Base-by-base conservation (phyloP, 2,113 vertebrate genomes). In the Centropristis striata region DNA sequence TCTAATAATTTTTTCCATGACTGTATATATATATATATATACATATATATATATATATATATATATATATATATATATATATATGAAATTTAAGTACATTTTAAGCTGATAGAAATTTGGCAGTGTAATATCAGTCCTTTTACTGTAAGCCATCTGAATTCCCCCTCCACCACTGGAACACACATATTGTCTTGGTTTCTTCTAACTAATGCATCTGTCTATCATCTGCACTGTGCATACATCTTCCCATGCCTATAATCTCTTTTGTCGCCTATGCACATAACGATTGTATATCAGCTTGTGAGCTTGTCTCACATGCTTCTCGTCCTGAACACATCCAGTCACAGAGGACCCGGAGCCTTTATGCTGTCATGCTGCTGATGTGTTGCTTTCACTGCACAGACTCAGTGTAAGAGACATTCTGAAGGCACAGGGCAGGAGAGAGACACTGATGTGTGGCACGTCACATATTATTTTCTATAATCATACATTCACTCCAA, bases 401-500 rank as follows among this genome's bases (percentile, higher is more conserved):
- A 13, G 44, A 27, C 57, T 32, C 67, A 15, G 18, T 49, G 12
- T 28, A 42, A 60, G 46, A 44, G 1, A 72, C 15, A 65, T 53
- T 53, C 32, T n/a, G 1, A 3, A 59, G 39, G 16, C 36, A 39
- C 25, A 51, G 25, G n/a, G 25, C 44, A 20, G 20, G 8, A 49
- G 18, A 55, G 13, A 39, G 9, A 65, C 36, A 28, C 2, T 51
- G 39, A 68, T 50, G 46, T 65, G 21, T 1, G n/a, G 32, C 20
- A 44, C 9, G 6, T 16, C 32, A 70, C 28, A 50, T 59, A 58
- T 65, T 21, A 79, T 76, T 67, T 41, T n/a, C 50, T 36, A 18
- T 82, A 61, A 70, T 79, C 44, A 46, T 55, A 71, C 32, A 85
- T 80, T 71, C 14, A 23, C 79, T 68, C 74, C 5, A 66, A 57